phyloP scores from a whole-genome alignment of 1,140 invertebrate species.

The Formica selysi region DNA sequence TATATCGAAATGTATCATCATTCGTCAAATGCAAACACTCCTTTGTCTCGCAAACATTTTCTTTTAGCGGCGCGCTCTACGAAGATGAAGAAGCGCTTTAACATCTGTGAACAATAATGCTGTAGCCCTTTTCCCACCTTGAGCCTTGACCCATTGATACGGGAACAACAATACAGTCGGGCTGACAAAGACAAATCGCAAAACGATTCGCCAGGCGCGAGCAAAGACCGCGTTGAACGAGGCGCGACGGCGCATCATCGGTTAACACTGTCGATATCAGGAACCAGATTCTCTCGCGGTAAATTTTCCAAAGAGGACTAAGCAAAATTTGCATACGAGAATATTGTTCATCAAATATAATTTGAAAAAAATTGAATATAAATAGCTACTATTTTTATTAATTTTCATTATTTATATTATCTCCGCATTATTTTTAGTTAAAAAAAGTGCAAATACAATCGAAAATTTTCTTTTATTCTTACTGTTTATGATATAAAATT shows the following conservation, averaged over 20 bases:
- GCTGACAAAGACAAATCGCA: constrained; percentile 60
- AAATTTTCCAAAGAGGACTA: background rate
- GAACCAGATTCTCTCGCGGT: constrained; percentile 14
- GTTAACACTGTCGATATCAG: constrained; percentile 29
- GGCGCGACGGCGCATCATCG: constrained; percentile 32
- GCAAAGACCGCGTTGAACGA: constrained; percentile 25
- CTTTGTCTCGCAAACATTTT: background rate
- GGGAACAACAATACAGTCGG: background rate
- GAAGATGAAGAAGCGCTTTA: constrained; percentile 33
- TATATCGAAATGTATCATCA: constrained; percentile 6
- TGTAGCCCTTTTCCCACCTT: background rate
- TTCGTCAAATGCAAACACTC: constrained; percentile 31
- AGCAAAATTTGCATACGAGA: background rate
- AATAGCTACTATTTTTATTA: no score
- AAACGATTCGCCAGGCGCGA: constrained; percentile 43
- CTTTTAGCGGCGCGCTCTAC: background rate
- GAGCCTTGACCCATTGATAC: constrained; percentile 32
- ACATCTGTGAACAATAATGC: constrained; percentile 53
- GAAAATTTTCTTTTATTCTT: no score
- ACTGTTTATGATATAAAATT: no score
- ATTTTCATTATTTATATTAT: no score
- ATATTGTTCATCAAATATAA: background rate
- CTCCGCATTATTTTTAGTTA: no score
- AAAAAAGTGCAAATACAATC: no score
- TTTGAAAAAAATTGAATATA: no score